A percentile compares a stretch with the other conserved stretches of the same genome.
Evolutionary conservation across 2,888 invertebrate species (phyloP).

Genomic region (Trichopria drosophilae): DNA sequence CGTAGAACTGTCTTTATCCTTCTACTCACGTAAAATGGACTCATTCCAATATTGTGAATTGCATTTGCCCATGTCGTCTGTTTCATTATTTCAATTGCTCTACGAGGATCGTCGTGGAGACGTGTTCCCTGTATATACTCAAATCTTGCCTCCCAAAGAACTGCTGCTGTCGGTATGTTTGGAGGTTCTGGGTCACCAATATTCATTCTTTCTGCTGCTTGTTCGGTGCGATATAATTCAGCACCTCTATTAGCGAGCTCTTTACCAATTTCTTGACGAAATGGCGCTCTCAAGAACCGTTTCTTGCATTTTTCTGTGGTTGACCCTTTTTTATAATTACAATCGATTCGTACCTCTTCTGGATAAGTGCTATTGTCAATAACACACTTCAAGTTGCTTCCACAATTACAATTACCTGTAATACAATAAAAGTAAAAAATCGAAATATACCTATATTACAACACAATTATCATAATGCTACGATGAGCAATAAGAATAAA

Average conservation of each 20-base stretch:
- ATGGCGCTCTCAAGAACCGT: background rate
- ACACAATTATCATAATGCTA: too few relatives aligned
- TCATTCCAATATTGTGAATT: background rate
- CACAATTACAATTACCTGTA: background rate
- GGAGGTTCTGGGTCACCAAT: slow-evolving; percentile 1
- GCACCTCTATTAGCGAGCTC: background rate
- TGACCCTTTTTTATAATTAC: background rate
- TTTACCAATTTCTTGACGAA: background rate
- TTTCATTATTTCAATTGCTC: background rate
- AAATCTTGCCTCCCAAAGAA: background rate
- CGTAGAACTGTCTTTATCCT: too few relatives aligned
- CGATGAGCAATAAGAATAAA: too few relatives aligned
- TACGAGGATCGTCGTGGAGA: background rate
- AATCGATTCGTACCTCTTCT: background rate
- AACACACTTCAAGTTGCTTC: background rate
- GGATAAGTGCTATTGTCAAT: background rate
- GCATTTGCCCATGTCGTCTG: slow-evolving; percentile 1
- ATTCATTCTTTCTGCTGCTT: background rate
- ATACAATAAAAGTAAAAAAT: too few relatives aligned
- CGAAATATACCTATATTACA: too few relatives aligned
- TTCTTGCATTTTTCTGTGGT: background rate
- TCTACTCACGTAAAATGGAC: background rate
- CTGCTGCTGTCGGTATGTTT: background rate
- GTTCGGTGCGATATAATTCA: background rate
- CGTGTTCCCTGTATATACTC: background rate